Evolutionary conservation across 2,113 vertebrate genomes (phyloP), one percentile per base, ranked within the genome.

Genomic region (Parus major): DNA sequence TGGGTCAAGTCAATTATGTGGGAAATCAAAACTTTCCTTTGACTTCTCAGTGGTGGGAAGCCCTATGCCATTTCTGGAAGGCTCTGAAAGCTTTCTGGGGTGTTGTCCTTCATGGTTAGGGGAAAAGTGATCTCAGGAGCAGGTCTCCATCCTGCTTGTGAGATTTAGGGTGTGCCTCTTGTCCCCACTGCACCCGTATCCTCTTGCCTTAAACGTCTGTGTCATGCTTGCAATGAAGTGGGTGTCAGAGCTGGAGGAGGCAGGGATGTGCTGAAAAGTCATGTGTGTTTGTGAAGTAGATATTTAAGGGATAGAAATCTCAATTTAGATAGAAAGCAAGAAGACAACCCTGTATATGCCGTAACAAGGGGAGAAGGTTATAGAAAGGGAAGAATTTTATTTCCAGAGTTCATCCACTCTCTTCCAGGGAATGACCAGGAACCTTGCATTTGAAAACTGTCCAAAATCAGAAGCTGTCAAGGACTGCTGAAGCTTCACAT

Each of bases 201-300:
- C 60, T 91, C 68, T 69, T 96, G 87, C 82, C 82, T 93, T 80
- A 83, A 95, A 90, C 5, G 71, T 88, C 56, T 96, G 71, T 94
- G 90, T 91, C 85, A 57, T 75, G 92, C 60, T 90, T 88, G 71
- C 2, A 2, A 75, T 81, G 80, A 75, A 81, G 95, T 86, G 93
- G 68, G 90, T 83, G 88, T 94, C 57, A 24, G 87, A 75, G 68
- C 76, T 92, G 92, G 64, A 61, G 88, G 82, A 93, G 88, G 94
- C 29, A 92, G 46, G 64, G 72, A 93, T 93, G 88, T 88, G 72
- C 80, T 75, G 70, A 93, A 93, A 94, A 95, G 73, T 63, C 28
- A 47, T 56, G 56, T 2, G 11, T 71, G 79, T 81, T 85, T 83
- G 49, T 71, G 76, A 88, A 96, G 72, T 29, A 86, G 65, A 68